Base-by-base conservation (phyloP, 2,888 invertebrate genomes). In the Craniophora ligustri region DNA sequence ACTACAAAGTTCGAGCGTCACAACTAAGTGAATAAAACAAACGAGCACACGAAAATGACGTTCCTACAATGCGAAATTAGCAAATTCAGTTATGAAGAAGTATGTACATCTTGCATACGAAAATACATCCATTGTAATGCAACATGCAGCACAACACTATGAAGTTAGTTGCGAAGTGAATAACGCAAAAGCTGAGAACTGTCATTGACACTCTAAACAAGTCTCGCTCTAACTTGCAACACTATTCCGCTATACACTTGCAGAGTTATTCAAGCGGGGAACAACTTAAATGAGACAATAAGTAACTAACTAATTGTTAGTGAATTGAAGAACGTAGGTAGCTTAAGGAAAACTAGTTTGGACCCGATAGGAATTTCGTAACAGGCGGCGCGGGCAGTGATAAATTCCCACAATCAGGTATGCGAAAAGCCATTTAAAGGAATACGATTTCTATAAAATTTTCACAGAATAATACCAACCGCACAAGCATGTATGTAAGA, bases 151-250 rank as follows among this genome's bases (percentile, higher is more conserved):
- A 63, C 60, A 47, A 64, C 59, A 77, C 78, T 75, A 75, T 79
- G 79, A 80, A 81, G 70, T 81, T 67, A 73, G 68, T 78, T 73
- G 70, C 59, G 48, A 66, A 76, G 78, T 80, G 79, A 76, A 82
- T 78, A 83, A 76, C 75, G 68, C 70, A 65, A 73, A 72, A 78
- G 70, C 73, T 65, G 62, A 65, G 71, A 74, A 75, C 76, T 79
- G 84, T 76, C 84, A 85, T 81, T 82, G 85, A 84, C 85, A 84
- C 84, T 76, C 72, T 78, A 77, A 80, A 77, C 81, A 82, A 85
- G 82, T 84, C 81, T 74, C 75, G 69, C 50, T 72, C 79, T 72
- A 81, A 84, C 76, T 81, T 83, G 68, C 76, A 65, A 72, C 72
- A 61, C 65, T 62, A 65, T 69, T 67, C 68, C 62, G 67, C 70